Conservation (phyloP, 2,113 vertebrate genomes). For the Orthonyx spaldingii region DNA sequence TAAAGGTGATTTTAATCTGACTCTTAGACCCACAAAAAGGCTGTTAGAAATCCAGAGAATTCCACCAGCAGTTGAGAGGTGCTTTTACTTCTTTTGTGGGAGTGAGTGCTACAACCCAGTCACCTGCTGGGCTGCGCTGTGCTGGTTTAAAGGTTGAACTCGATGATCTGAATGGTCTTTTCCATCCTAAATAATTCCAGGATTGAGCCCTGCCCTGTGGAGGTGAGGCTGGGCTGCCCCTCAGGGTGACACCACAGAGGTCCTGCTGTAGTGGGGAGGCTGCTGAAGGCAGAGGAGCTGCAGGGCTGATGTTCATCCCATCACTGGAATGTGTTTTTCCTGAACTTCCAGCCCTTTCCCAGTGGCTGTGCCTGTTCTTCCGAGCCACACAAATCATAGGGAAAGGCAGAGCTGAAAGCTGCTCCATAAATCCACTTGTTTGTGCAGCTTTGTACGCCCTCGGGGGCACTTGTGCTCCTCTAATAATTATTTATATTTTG, state of each 20-base stretch:
- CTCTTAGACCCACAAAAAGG: neutral
- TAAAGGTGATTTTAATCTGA: neutral
- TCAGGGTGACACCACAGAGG: neutral
- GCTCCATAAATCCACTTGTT: conserved; percentile 29
- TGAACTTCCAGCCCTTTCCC: neutral
- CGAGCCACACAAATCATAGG: neutral
- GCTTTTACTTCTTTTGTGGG: neutral
- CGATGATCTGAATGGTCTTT: neutral
- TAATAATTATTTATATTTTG: conserved; percentile 52
- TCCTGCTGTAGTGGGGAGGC: neutral
- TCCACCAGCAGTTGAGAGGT: neutral
- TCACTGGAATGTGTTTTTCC: neutral
- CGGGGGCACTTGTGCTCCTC: neutral
- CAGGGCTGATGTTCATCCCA: neutral
- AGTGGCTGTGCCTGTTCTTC: neutral
- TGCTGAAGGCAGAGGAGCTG: neutral
- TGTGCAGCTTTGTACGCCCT: conserved; percentile 1
- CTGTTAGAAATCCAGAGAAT: neutral
- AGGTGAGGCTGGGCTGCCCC: too few species aligned
- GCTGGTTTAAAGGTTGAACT: neutral
- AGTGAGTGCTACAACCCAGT: neutral
- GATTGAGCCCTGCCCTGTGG: too few species aligned
- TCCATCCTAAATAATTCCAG: too few species aligned
- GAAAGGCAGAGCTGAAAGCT: neutral
- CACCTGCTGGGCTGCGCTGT: neutral